Base-by-base conservation (phyloP, 2,888 invertebrate genomes). In the Patella depressa region DNA sequence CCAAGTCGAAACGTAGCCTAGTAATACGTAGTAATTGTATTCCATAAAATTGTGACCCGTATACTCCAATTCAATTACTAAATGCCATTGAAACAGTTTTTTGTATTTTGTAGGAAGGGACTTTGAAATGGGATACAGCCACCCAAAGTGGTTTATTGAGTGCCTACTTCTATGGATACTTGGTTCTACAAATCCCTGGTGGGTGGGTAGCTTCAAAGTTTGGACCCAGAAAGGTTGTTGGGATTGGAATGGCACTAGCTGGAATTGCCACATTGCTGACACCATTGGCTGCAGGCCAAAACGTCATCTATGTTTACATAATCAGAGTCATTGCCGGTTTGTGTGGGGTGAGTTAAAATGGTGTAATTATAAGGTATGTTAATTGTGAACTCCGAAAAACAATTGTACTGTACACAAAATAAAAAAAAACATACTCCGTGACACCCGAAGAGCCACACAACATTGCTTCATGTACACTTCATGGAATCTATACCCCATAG, bases 91-190 rank as follows among this genome's bases (percentile, higher is more conserved):
- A n/a, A 59, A 59, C 15, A 12, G 24, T n/a, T 65, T n/a, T 19
- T 65, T 65, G 65, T 65, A n/a, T 65, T 53, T 78, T 71, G 15
- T 65, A 80, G 78, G 19, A 29, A 45, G 78, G 74, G 0, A 80
- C 79, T 73, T 81, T 80, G 71, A 77, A 75, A 55, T 83, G 82
- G 82, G 79, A 78, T 77, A 80, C 80, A 53, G 11, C 29, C 11
- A 79, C 79, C 3, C 45, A 71, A 53, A 79, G 81, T 24, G 71
- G 78, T 1, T 53, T 83, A 12, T 73, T 83, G 3, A 75, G 79
- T 53, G 79, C 81, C 72, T 82, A 81, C 65, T 83, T 83, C 59
- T 83, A 83, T 70, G 82, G 82, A 15, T 79, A 79, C 54, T 57
- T 76, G 15, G 45, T 54, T 9, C 72, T 74, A 24, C 76, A 79